Percentiles rank a stretch among this genome's conserved stretches.
Conservation (phyloP, 2,113 vertebrate species). For the Tylochromis polylepis region DNA sequence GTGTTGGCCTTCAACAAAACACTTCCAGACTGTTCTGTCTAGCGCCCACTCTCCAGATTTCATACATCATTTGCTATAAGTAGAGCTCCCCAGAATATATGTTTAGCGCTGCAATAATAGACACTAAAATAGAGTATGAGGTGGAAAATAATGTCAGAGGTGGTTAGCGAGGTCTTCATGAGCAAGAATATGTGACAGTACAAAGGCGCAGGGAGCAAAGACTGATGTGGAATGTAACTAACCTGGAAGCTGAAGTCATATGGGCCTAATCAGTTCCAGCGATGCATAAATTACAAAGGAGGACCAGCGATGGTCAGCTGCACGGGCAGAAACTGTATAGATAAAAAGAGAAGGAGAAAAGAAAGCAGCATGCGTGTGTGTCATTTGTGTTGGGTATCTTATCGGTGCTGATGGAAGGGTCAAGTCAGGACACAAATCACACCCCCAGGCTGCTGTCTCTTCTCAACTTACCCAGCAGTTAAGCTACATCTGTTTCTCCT, state of each 20-base stretch:
- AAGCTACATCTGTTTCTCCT: slow-evolving; percentile 65
- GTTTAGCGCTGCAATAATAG: background rate
- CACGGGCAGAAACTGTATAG: slow-evolving; percentile 3
- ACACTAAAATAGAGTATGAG: slow-evolving; percentile 25
- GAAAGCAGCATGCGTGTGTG: background rate
- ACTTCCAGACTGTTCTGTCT: slow-evolving; percentile 13
- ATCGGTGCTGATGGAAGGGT: slow-evolving; percentile 36
- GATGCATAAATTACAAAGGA: slow-evolving; percentile 33
- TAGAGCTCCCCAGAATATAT: background rate
- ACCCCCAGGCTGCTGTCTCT: slow-evolving; percentile 19
- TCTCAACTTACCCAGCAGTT: slow-evolving; percentile 43
- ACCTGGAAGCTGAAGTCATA: slow-evolving; percentile 46
- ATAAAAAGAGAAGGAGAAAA: slow-evolving; percentile 6
- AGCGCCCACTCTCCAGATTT: background rate
- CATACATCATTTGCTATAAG: slow-evolving; percentile 18
- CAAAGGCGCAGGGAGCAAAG: slow-evolving; percentile 33
- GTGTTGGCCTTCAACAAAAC: background rate
- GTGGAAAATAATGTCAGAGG: slow-evolving; percentile 11
- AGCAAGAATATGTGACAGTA: slow-evolving; percentile 14
- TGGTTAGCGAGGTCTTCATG: background rate
- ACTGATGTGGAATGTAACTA: slow-evolving; percentile 56
- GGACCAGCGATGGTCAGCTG: slow-evolving; percentile 5
- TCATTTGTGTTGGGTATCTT: slow-evolving; percentile 13
- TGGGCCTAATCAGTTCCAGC: slow-evolving; percentile 46
- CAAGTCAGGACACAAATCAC: slow-evolving; percentile 56